phyloP scores from a whole-genome alignment of 2,797 vertebrate species.

The Vespertilio murinus region DNA sequence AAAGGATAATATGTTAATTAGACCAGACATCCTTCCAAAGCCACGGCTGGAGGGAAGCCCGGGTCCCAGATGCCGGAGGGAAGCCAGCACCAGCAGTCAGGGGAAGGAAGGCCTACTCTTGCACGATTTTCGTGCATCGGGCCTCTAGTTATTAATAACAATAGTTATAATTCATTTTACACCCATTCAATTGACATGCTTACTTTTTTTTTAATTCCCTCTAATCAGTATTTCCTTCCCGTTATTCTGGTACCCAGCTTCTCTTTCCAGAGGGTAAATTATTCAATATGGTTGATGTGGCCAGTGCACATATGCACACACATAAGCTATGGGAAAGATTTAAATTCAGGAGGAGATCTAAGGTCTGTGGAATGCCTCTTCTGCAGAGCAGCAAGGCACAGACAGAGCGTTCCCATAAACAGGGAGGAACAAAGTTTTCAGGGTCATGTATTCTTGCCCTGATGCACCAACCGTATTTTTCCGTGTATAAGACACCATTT shows the following conservation, averaged over 20 bases:
- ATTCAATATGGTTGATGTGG: not conserved
- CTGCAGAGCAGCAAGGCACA: not conserved
- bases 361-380: not conserved
- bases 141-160: conserved; percentile 51
- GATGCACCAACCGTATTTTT: not conserved
- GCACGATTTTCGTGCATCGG: too few species aligned
- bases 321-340: not conserved
- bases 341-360: not conserved
- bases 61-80: too few species aligned
- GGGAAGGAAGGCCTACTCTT: too few species aligned
- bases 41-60: too few species aligned
- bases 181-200: not conserved
- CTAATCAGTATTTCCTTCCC: not conserved
- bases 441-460: not conserved
- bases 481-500: too few species aligned
- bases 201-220: not conserved
- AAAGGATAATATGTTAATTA: too few species aligned
- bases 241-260: not conserved
- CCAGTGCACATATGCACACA: not conserved
- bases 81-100: too few species aligned
- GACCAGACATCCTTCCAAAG: too few species aligned
- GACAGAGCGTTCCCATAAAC: not conserved
- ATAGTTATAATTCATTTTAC: conserved; percentile 58
- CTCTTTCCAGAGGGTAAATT: not conserved
- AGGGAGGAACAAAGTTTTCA: not conserved